Conservation (phyloP, 2,113 vertebrate species). For the Siniperca knerii region DNA sequence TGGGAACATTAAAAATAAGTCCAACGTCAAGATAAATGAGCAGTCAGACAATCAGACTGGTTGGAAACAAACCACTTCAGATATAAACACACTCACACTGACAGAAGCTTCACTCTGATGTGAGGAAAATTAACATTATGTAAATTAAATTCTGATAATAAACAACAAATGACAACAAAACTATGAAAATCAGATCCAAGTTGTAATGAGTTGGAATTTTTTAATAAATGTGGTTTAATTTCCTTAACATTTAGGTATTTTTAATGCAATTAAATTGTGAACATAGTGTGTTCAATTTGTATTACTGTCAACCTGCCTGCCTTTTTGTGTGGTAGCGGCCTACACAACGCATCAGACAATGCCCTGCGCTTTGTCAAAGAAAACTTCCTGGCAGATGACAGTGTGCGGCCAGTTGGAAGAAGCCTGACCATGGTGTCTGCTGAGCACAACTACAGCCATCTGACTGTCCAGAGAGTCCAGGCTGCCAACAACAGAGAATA, state of each 20-base stretch:
- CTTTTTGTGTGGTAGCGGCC: constrained; percentile 67
- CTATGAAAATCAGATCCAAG: too few species aligned
- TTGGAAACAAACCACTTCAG: too few species aligned
- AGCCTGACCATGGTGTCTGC: constrained; percentile 75
- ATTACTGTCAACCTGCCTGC: neutral
- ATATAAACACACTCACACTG: too few species aligned
- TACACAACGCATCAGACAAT: constrained; percentile 84
- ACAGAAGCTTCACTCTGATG: neutral
- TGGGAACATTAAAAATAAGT: too few species aligned
- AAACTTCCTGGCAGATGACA: constrained; percentile 84
- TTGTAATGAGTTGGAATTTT: neutral
- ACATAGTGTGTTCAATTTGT: neutral
- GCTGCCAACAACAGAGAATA: constrained; percentile 67
- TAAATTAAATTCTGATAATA: neutral
- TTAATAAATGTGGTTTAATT: neutral
- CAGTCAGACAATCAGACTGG: too few species aligned
- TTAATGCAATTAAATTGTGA: neutral
- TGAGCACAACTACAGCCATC: constrained; percentile 78
- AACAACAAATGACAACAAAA: too few species aligned
- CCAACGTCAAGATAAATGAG: too few species aligned
- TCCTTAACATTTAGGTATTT: neutral
- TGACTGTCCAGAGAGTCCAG: constrained; percentile 78
- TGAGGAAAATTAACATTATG: neutral
- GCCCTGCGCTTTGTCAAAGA: constrained; percentile 85
- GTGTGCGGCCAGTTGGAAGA: constrained; percentile 64